Evolutionary conservation across 2,888 invertebrate species (phyloP).

Genomic region (Gryllus longicercus): DNA sequence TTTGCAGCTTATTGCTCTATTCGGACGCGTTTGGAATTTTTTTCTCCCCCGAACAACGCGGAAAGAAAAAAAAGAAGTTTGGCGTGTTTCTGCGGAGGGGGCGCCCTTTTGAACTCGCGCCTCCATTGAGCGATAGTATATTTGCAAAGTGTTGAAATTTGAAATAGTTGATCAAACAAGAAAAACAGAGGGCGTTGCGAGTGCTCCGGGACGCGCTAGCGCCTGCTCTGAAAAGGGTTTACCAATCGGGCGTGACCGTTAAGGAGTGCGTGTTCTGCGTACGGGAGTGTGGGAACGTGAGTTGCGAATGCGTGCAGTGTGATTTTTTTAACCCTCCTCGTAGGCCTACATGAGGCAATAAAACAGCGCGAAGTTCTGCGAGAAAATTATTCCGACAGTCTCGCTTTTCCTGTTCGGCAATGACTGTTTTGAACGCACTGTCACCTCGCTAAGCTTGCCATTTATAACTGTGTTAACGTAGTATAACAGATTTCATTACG

Average conservation of each 20-base stretch:
- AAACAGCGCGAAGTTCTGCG: too few relatives aligned
- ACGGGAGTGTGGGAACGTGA: not conserved
- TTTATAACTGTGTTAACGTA: too few relatives aligned
- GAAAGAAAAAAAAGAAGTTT: constrained; percentile 5
- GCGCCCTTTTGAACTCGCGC: not conserved
- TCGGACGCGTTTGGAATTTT: constrained; percentile 6
- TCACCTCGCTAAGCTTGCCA: too few relatives aligned
- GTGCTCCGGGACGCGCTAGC: not conserved
- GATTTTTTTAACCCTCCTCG: too few relatives aligned
- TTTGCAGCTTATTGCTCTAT: constrained; percentile 17
- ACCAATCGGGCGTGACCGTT: constrained; percentile 1
- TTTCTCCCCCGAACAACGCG: not conserved
- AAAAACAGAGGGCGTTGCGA: not conserved
- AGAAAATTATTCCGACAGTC: too few relatives aligned
- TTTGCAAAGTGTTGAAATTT: not conserved
- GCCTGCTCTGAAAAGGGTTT: not conserved
- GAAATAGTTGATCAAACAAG: constrained; percentile 17
- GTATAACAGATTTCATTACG: too few relatives aligned
- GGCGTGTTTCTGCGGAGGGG: not conserved
- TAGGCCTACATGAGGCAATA: too few relatives aligned
- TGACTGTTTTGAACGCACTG: too few relatives aligned
- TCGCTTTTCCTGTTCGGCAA: too few relatives aligned
- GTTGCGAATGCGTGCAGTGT: too few relatives aligned
- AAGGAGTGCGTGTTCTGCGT: not conserved
- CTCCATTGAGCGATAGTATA: constrained; percentile 5